Base-by-base conservation (phyloP, 2,113 vertebrate genomes). In the Coreoperca whiteheadi region DNA sequence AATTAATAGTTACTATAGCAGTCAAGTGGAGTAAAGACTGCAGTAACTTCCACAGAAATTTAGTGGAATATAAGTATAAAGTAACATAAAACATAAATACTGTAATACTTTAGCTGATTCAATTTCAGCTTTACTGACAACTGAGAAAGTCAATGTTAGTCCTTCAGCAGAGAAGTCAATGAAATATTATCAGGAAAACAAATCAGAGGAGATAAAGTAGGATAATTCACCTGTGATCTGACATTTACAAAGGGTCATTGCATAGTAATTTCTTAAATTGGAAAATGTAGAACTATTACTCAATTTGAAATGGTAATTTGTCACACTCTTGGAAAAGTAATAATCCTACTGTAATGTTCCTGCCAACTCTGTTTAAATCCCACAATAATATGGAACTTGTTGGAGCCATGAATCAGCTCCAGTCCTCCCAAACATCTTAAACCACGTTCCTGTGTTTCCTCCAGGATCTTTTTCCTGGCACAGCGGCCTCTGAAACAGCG, bases 401-500 rank as follows among this genome's bases (percentile, higher is more conserved):
- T 78, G 86, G 75, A 86, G 74, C 74, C 70, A 84, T 84, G 82
- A 86, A 91, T 85, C 83, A 79, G 68, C 82, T 74, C 57, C 78
- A 77, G 81, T 83, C 82, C 77, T 89, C 80, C 67, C 61, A 84
- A 90, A 90, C 70, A 87, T 81, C 87, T 89, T 61, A 84, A 91
- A 87, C 78, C 83, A 81, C 70, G 61, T 88, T 84, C 77, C 87
- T 82, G 69, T 30, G 60, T 77, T 89, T 91, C 79, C 85, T 85
- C 51, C 61, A 77, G 57, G 54, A 75, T 78, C 61, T 84, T 87
- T 87, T 88, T 91, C 77, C 87, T 90, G 88, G 89, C 82, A 73
- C 23, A 8, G 70, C 46, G 4, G 69, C 70, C 69, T 86, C 79
- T 77, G 30, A 66, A 85, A 81, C 80, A 88, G 2, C 70, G 16